phyloP scores from a whole-genome alignment of 2,888 invertebrate species.

The Platycheirus albimanus region DNA sequence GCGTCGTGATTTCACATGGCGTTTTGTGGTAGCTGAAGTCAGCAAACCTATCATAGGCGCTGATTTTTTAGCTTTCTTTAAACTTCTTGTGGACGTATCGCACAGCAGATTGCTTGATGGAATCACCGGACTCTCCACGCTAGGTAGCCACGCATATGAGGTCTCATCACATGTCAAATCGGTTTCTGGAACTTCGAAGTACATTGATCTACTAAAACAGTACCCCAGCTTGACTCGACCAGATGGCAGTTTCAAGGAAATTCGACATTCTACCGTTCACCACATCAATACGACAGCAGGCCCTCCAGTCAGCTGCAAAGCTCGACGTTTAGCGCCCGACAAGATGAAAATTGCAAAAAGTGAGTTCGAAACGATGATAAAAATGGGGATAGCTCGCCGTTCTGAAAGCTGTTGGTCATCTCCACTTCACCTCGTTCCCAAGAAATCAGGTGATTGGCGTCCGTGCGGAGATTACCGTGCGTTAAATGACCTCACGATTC shows the following conservation, averaged over 20 bases:
- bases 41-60: too few relatives aligned
- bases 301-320: slow-evolving; percentile 37
- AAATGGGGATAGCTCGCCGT: slow-evolving; percentile 76
- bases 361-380: slow-evolving; percentile 20
- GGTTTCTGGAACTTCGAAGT: slow-evolving; percentile 11
- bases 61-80: too few relatives aligned
- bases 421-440: slow-evolving; percentile 79
- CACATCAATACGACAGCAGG: too few relatives aligned
- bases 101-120: slow-evolving; percentile 21
- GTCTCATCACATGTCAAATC: slow-evolving; percentile 21
- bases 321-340: slow-evolving; percentile 16
- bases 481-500: slow-evolving; percentile 77
- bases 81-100: slow-evolving; percentile 34
- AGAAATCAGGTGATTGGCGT: slow-evolving; percentile 46
- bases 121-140: slow-evolving; percentile 35
- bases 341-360: slow-evolving; percentile 32
- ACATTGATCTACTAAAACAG: slow-evolving; percentile 16
- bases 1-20: too few relatives aligned
- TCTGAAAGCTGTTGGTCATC: too few relatives aligned
- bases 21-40: too few relatives aligned
- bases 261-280: slow-evolving; percentile 32
- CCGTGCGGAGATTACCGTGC: slow-evolving; percentile 76
- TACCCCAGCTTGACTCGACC: slow-evolving; percentile 6
- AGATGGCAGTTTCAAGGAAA: not conserved
- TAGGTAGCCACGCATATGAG: not conserved